A percentile compares a stretch with the other conserved stretches of the same genome.
These are phyloP conservation scores for Cheirogaleus medius DNA, from an alignment of 2,113 vertebrate species.

Conservation along the genomic window DNA sequence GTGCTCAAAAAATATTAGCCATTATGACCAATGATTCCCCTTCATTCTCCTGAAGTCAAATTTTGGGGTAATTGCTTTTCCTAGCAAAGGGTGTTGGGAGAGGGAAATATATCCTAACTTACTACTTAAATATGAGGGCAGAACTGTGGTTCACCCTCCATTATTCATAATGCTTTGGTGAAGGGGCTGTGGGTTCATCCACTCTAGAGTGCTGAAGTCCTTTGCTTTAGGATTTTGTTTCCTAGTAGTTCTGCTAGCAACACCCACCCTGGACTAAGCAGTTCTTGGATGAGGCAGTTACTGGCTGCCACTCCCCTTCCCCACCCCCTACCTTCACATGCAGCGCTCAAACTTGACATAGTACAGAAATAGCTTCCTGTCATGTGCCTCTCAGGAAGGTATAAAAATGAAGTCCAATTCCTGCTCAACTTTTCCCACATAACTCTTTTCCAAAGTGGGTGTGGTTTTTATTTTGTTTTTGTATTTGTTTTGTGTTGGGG, in stretches of 20 bases:
- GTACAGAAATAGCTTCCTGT: constrained; percentile 46
- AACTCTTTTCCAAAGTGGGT: not conserved
- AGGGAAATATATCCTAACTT: not conserved
- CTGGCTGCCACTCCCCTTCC: not conserved
- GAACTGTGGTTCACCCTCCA: not conserved
- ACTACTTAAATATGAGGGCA: not conserved
- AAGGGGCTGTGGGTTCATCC: not conserved
- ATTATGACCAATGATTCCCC: not conserved
- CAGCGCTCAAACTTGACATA: not conserved
- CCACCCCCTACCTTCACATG: not conserved
- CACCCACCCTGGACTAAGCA: not conserved
- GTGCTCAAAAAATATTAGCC: not conserved
- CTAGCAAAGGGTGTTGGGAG: not conserved
- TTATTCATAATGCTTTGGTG: not conserved
- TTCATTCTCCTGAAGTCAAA: not conserved
- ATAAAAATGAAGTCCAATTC: constrained; percentile 37
- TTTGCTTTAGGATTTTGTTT: not conserved
- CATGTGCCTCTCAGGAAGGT: constrained; percentile 59
- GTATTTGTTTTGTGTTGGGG: not conserved
- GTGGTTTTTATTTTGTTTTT: not conserved
- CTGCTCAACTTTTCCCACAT: not conserved
- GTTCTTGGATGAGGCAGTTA: not conserved
- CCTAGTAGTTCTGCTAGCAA: not conserved
- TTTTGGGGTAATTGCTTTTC: not conserved
- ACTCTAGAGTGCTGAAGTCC: not conserved